Percentiles rank a stretch among this genome's conserved stretches.
phyloP scores from a whole-genome alignment of 1,140 invertebrate genomes.

The Scaptomyza pallida region DNA sequence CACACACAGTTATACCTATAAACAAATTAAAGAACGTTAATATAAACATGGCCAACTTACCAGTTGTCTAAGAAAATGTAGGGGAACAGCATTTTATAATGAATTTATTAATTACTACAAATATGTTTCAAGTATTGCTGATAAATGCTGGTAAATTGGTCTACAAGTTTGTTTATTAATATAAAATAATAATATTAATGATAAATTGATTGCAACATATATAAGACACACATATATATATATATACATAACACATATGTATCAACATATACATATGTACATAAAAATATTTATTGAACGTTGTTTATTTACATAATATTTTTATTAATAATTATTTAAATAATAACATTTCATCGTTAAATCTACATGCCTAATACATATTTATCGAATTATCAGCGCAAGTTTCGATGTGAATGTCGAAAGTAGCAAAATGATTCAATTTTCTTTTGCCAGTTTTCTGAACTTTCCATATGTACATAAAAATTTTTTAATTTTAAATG shows the following conservation, averaged over 20 bases:
- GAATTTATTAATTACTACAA: constrained; percentile 39
- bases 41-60: constrained; percentile 36
- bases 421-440: too few species aligned
- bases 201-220: constrained; percentile 1
- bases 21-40: background rate
- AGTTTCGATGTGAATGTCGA: too few species aligned
- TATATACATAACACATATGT: constrained; percentile 30
- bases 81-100: constrained; percentile 19
- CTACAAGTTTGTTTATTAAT: background rate
- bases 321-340: too few species aligned
- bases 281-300: constrained; percentile 79
- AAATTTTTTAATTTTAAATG: too few species aligned
- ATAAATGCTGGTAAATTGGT: constrained; percentile 14
- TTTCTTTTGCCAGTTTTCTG: constrained; percentile 83
- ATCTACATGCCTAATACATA: too few species aligned
- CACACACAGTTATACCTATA: constrained; percentile 12
- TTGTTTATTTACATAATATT: constrained; percentile 60
- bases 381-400: too few species aligned
- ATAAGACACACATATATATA: constrained; percentile 33
- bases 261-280: constrained; percentile 52
- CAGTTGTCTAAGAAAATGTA: constrained; percentile 23
- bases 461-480: constrained; percentile 97
- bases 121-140: constrained; percentile 31
- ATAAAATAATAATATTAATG: constrained; percentile 1
- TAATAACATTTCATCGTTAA: too few species aligned